Base-by-base conservation (phyloP, 2,797 vertebrate species). In the Lithobates sylvaticus region DNA sequence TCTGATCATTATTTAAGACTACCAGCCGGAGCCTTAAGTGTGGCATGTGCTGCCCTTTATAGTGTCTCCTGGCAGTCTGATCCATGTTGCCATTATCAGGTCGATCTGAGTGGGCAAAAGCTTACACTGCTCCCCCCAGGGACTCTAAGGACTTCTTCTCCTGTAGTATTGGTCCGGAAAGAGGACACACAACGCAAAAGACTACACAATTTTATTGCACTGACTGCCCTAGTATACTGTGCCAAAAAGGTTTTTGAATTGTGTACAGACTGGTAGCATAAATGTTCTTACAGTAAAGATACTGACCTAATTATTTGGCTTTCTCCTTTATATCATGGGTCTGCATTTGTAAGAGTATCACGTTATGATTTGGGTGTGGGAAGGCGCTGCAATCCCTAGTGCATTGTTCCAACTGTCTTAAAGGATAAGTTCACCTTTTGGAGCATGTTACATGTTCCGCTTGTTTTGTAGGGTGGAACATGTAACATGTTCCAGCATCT, bases 41-140 rank as follows among this genome's bases (percentile, higher is more conserved):
- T 80, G 42, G 70, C 47, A 12, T 86, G 84, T 67, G 84, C 84
- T 21, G 84, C 78, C 50, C 78, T 86, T 26, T 86, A 86, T 80
- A 68, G 76, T 67, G 84, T 86, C 16, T 86, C 84, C 32, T 86
- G 84, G 84, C 84, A 86, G 47, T 86, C 61, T 67, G 84, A 86
- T 78, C 84, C 84, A 61, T 86, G 84, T 68, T 86, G 84, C 64
- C 68, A 86, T 71, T 86, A 86, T 21, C 84, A 86, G 69, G 84
- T 86, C 12, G 76, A 86, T 71, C 39, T 74, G 18, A 74, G 78
- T 32, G 67, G 76, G 18, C 47, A 58, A 21, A 29, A 72, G 67
- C 84, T 86, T 71, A 68, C 84, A 18, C 44, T 44, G n/a, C 78
- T 86, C 15, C 84, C 84, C 21, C 78, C 78, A 65, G 76, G 78